A percentile compares a stretch with the other conserved stretches of the same genome.
Evolutionary conservation across 2,797 vertebrate genomes (phyloP).

Genomic region (Molothrus ater): DNA sequence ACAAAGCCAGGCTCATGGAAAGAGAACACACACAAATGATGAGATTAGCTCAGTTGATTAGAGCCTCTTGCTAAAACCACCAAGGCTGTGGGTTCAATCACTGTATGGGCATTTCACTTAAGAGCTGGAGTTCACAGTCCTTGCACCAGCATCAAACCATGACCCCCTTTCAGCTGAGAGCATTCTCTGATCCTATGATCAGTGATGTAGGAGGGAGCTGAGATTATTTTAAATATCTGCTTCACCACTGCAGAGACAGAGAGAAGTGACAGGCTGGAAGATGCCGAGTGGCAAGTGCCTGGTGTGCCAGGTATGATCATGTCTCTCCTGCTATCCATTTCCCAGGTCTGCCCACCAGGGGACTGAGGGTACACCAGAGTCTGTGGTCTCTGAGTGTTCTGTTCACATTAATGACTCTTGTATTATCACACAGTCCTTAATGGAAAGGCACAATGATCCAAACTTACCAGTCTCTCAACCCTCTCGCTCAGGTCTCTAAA

Average conservation of each 20-base stretch:
- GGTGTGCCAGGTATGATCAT: neutral
- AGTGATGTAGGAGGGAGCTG: neutral
- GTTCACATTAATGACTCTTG: neutral
- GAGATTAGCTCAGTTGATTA: neutral
- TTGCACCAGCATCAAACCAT: no score
- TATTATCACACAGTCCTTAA: neutral
- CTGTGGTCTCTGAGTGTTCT: neutral
- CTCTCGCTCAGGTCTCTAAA: constrained; percentile 70
- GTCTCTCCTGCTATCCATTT: neutral
- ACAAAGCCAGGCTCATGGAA: neutral
- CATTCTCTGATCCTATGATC: neutral
- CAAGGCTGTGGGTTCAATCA: neutral
- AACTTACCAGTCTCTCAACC: constrained; percentile 78
- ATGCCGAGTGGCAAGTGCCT: neutral
- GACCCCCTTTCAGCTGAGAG: neutral
- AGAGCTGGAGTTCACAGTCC: neutral
- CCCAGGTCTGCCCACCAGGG: neutral
- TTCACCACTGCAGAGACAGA: neutral
- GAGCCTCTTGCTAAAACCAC: neutral
- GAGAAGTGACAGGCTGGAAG: neutral
- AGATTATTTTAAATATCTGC: neutral
- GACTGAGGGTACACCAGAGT: neutral
- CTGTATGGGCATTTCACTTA: neutral
- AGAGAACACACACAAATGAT: neutral
- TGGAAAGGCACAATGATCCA: neutral